Percentiles rank a stretch among this genome's conserved stretches.
Evolutionary conservation across 2,113 vertebrate genomes (phyloP).

Genomic region (Naja naja): DNA sequence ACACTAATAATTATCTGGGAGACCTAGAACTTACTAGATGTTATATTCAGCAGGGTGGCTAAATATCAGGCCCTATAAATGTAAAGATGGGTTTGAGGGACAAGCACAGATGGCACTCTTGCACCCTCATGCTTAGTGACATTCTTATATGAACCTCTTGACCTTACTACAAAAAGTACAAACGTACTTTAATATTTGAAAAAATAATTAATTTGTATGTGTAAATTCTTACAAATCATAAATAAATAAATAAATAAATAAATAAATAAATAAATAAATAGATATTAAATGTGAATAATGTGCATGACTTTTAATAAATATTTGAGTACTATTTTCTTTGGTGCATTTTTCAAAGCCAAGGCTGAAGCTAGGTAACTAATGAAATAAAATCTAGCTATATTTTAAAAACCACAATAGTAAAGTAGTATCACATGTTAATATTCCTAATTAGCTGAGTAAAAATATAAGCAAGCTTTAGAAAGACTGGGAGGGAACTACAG

Average conservation of each 20-base stretch:
- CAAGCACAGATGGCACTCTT: not conserved
- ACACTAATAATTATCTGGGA: not conserved
- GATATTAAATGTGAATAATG: constrained; percentile 4
- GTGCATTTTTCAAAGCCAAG: not conserved
- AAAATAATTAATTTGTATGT: not conserved
- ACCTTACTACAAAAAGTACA: not conserved
- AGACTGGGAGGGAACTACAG: constrained; percentile 13
- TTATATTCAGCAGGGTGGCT: not conserved
- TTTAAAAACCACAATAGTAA: constrained; percentile 63
- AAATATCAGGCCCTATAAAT: not conserved
- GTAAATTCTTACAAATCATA: not conserved
- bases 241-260: too few species aligned
- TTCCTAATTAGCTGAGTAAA: constrained; percentile 71
- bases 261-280: too few species aligned
- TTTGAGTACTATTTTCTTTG: not conserved
- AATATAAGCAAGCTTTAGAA: constrained; percentile 55
- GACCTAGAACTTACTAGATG: not conserved
- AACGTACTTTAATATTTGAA: not conserved
- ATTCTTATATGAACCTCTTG: not conserved
- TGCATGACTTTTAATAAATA: constrained; percentile 12
- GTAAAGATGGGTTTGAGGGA: not conserved
- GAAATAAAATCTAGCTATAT: constrained; percentile 12
- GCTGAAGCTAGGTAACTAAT: constrained; percentile 1
- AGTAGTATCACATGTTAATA: constrained; percentile 60
- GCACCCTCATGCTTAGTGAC: not conserved